These are phyloP conservation scores for Drosophila austrosaltans DNA, from an alignment of 2,888 invertebrate species.

Conservation along the genomic window DNA sequence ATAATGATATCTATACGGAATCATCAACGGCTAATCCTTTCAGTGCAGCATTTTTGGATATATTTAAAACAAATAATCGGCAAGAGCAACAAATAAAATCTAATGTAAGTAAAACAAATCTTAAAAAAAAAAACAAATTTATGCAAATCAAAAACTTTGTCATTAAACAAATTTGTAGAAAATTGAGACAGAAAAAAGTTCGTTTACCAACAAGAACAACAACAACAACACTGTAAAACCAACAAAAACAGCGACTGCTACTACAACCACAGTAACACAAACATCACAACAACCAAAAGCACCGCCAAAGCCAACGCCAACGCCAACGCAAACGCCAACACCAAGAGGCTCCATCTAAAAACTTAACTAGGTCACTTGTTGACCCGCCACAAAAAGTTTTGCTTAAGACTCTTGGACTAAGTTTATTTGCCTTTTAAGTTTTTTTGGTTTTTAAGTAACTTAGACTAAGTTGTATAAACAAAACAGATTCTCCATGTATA, in stretches of 20 bases:
- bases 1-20: slow-evolving; percentile 55
- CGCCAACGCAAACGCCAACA: slow-evolving; percentile 30
- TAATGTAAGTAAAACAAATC: slow-evolving; percentile 29
- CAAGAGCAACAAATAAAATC: neutral
- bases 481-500: slow-evolving; percentile 4
- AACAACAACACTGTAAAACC: slow-evolving; percentile 21
- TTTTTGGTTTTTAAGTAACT: slow-evolving; percentile 34
- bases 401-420: slow-evolving; percentile 48
- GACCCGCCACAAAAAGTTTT: slow-evolving; percentile 24
- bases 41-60: slow-evolving; percentile 55
- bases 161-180: slow-evolving; percentile 48
- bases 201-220: slow-evolving; percentile 29
- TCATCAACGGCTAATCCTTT: slow-evolving; percentile 65
- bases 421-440: slow-evolving; percentile 22
- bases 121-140: neutral
- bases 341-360: slow-evolving; percentile 32
- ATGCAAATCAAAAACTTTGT: slow-evolving; percentile 24
- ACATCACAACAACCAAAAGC: slow-evolving; percentile 13
- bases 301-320: slow-evolving; percentile 13
- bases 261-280: slow-evolving; percentile 28
- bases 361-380: slow-evolving; percentile 48
- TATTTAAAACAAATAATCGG: slow-evolving; percentile 31
- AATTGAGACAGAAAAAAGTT: slow-evolving; percentile 41
- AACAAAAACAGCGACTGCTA: slow-evolving; percentile 31
- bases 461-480: slow-evolving; percentile 23